Percentiles rank a stretch among this genome's conserved stretches.
These are phyloP conservation scores for Gryon sp. DNA, from an alignment of 1,140 invertebrate species.

Conservation along the genomic window DNA sequence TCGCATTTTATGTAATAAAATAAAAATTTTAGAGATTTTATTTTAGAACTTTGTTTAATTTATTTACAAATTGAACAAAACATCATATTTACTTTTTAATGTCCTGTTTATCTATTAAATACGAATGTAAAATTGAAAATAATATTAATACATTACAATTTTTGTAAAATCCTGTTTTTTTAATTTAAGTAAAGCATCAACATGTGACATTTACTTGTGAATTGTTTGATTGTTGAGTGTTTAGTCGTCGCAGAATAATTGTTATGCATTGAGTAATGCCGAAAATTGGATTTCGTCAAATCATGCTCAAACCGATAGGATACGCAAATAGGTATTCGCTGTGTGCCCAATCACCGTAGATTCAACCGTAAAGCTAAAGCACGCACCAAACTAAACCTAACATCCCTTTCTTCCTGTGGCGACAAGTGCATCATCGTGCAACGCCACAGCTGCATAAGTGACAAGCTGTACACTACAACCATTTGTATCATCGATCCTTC, in stretches of 20 bases:
- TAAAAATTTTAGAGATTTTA: too few relatives aligned
- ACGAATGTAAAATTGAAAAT: too few relatives aligned
- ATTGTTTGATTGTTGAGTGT: background rate
- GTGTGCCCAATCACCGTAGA: constrained; percentile 46
- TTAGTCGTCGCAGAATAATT: constrained; percentile 38
- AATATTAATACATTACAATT: too few relatives aligned
- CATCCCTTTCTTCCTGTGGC: constrained; percentile 39
- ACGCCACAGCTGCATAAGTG: background rate
- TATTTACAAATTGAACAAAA: too few relatives aligned
- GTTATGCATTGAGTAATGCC: constrained; percentile 40
- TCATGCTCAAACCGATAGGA: constrained; percentile 23
- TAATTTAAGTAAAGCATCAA: too few relatives aligned
- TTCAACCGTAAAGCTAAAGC: constrained; percentile 43
- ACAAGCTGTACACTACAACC: background rate
- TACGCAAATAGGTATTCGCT: constrained; percentile 46
- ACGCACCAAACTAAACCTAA: constrained; percentile 24
- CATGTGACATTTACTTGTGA: too few relatives aligned
- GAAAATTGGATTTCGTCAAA: constrained; percentile 49
- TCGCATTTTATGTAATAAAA: too few relatives aligned
- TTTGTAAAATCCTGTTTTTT: too few relatives aligned
- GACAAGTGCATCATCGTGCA: constrained; percentile 29
- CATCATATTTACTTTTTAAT: too few relatives aligned
- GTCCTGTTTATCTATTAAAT: too few relatives aligned
- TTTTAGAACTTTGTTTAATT: too few relatives aligned
- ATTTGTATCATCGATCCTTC: constrained; percentile 6